phyloP scores from a whole-genome alignment of 2,113 vertebrate genomes.

The Procavia capensis region DNA sequence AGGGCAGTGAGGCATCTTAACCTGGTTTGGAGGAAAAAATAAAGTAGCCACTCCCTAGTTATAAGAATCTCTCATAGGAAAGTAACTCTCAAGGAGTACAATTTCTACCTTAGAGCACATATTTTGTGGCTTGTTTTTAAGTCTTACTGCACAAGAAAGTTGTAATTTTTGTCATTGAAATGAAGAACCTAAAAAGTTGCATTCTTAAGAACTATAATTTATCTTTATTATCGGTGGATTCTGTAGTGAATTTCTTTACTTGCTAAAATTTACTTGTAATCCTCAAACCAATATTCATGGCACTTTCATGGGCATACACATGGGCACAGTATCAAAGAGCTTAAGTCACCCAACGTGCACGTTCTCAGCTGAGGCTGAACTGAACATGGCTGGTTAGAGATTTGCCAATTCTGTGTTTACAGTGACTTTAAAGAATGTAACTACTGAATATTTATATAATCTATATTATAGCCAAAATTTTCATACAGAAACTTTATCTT shows the following conservation, averaged over 20 bases:
- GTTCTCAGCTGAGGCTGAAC: not conserved
- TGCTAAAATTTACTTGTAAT: not conserved
- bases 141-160: not conserved
- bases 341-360: no score
- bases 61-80: not conserved
- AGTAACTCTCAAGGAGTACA: not conserved
- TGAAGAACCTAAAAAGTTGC: slow-evolving; percentile 6
- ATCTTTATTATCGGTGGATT: not conserved
- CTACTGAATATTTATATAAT: not conserved
- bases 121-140: slow-evolving; percentile 39
- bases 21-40: not conserved
- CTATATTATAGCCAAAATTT: slow-evolving; percentile 21
- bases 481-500: slow-evolving; percentile 20
- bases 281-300: not conserved
- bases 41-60: not conserved
- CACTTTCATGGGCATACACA: not conserved
- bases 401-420: not conserved
- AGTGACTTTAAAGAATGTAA: not conserved
- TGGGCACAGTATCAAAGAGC: not conserved
- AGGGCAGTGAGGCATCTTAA: slow-evolving; percentile 4
- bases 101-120: slow-evolving; percentile 45
- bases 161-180: slow-evolving; percentile 32
- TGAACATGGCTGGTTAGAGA: not conserved
- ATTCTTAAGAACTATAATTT: slow-evolving; percentile 20
- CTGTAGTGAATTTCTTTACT: not conserved